phyloP scores from a whole-genome alignment of 2,888 invertebrate species.

The Anagyrus pseudococci region DNA sequence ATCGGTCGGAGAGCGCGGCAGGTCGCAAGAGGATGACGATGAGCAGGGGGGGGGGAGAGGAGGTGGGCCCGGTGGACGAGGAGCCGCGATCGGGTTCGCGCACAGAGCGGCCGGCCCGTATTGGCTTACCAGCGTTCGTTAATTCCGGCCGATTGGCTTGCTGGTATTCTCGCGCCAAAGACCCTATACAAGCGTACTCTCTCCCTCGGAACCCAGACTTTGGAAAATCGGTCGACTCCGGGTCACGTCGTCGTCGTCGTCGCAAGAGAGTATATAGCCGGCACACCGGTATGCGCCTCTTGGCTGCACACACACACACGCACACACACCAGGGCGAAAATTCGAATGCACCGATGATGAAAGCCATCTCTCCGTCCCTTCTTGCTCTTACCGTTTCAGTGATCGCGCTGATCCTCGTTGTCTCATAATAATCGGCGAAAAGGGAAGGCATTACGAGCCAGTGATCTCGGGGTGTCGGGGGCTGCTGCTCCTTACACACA shows the following conservation, averaged over 20 bases:
- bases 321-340: too few species aligned
- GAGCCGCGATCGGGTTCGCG: conserved; percentile 40
- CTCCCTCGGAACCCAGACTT: not conserved
- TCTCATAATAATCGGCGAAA: conserved; percentile 58
- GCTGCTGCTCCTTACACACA: not conserved
- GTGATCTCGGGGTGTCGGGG: conserved; percentile 52
- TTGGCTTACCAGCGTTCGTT: conserved; percentile 49
- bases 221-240: not conserved
- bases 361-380: too few species aligned
- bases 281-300: too few species aligned
- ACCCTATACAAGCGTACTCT: conserved; percentile 31
- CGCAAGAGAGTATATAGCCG: too few species aligned
- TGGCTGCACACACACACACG: too few species aligned
- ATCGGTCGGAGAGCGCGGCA: conserved; percentile 16
- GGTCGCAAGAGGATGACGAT: conserved; percentile 39
- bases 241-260: not conserved
- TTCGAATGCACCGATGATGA: too few species aligned
- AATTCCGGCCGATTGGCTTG: conserved; percentile 56
- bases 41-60: conserved; percentile 41
- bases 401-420: too few species aligned
- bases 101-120: conserved; percentile 41
- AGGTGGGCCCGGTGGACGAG: conserved; percentile 39
- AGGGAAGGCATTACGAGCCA: conserved; percentile 61
- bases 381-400: too few species aligned
- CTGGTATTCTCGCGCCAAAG: conserved; percentile 49